These are phyloP conservation scores for Halichoeres trimaculatus DNA, from an alignment of 2,113 vertebrate genomes.

Conservation along the genomic window DNA sequence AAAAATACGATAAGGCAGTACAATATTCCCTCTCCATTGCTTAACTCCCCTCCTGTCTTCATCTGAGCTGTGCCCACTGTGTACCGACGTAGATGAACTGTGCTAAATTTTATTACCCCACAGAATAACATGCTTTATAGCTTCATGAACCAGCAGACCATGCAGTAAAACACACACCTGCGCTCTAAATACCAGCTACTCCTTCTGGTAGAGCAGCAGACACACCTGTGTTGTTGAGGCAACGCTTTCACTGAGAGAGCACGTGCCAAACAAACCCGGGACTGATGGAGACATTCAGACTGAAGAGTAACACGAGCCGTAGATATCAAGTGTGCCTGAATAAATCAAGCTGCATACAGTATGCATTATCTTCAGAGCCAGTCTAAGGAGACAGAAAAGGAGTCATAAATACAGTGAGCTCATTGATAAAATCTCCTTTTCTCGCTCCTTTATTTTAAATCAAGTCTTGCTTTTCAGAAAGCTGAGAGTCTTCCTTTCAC, in stretches of 20 bases:
- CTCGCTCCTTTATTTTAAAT: slow-evolving; percentile 20
- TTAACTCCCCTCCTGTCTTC: background rate
- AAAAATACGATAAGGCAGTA: too few relatives aligned
- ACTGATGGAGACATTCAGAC: slow-evolving; percentile 5
- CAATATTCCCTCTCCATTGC: background rate
- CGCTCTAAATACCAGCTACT: slow-evolving; percentile 63
- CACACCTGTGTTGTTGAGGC: slow-evolving; percentile 32
- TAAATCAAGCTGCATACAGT: slow-evolving; percentile 1
- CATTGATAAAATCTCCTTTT: slow-evolving; percentile 29
- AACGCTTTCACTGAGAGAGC: slow-evolving; percentile 1
- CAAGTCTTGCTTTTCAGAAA: slow-evolving; percentile 11
- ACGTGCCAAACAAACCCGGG: slow-evolving; percentile 9
- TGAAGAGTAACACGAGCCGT: slow-evolving; percentile 14
- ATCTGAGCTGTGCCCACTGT: slow-evolving; percentile 24
- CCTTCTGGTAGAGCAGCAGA: slow-evolving; percentile 21
- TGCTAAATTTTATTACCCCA: slow-evolving; percentile 57
- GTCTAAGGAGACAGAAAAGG: slow-evolving; percentile 3
- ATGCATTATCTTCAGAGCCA: background rate
- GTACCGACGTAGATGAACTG: slow-evolving; percentile 38
- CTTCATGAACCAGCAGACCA: slow-evolving; percentile 27
- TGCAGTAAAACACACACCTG: slow-evolving; percentile 44
- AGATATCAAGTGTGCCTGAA: slow-evolving; percentile 25
- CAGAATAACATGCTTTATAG: slow-evolving; percentile 49
- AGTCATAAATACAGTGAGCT: slow-evolving; percentile 16
- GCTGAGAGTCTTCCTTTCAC: slow-evolving; percentile 16